Percentiles rank a stretch among this genome's conserved stretches.
Conservation (phyloP, 1,140 invertebrate species). For the Pararge aegeria region DNA sequence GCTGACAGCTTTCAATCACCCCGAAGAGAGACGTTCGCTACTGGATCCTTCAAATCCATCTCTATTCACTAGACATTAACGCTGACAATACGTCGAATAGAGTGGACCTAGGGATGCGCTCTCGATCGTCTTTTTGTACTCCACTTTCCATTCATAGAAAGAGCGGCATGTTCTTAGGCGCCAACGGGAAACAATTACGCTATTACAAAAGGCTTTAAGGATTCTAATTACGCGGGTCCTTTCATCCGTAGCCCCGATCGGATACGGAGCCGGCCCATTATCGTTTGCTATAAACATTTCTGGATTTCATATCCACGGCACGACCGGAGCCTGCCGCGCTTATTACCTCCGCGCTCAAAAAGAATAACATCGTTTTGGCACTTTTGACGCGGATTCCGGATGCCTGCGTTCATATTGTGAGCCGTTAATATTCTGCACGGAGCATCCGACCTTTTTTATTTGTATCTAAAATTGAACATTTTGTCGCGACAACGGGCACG, state of each 20-base stretch:
- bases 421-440: constrained; percentile 77
- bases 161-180: constrained; percentile 1
- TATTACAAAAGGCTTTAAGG: constrained; percentile 63
- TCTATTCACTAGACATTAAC: constrained; percentile 35
- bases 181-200: constrained; percentile 45
- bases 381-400: constrained; percentile 76
- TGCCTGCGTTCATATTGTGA: constrained; percentile 77
- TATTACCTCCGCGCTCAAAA: constrained; percentile 73
- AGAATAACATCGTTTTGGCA: constrained; percentile 76
- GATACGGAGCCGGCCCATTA: constrained; percentile 59
- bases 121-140: constrained; percentile 53
- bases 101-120: constrained; percentile 35
- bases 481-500: constrained; percentile 72
- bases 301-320: constrained; percentile 74
- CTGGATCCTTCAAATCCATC: constrained; percentile 31
- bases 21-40: constrained; percentile 30
- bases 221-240: constrained; percentile 62
- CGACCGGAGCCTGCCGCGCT: constrained; percentile 57
- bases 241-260: constrained; percentile 59
- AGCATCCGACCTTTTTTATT: constrained; percentile 79
- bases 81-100: constrained; percentile 34
- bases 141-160: constrained; percentile 50
- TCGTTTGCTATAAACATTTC: constrained; percentile 70
- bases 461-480: constrained; percentile 79
- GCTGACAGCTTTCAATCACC: constrained; percentile 60